Percentiles rank a stretch among this genome's conserved stretches.
Evolutionary conservation across 1,140 invertebrate genomes (phyloP).

Genomic region (Nymphalis io): DNA sequence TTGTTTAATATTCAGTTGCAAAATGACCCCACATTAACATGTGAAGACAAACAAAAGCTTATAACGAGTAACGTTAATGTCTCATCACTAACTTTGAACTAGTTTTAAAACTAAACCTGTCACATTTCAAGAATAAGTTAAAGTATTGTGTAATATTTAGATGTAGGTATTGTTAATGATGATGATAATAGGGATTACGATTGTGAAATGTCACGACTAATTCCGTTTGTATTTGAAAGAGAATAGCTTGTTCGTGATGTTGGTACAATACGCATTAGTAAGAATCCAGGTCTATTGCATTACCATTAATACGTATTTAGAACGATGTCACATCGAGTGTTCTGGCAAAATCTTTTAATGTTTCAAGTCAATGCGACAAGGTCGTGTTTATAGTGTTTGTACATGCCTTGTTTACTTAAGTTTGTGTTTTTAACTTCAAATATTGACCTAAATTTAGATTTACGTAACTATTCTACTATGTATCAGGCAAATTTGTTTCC

Average conservation of each 20-base stretch:
- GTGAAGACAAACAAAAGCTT: too few species aligned
- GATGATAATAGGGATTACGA: background rate
- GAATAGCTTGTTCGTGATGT: conserved; percentile 5
- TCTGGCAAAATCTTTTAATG: background rate
- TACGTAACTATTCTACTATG: too few species aligned
- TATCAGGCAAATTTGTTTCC: too few species aligned
- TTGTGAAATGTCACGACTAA: conserved; percentile 1
- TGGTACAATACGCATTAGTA: background rate
- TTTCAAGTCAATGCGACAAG: background rate
- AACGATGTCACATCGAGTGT: background rate
- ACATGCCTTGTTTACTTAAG: background rate
- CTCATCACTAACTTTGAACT: too few species aligned
- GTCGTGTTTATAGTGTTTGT: background rate
- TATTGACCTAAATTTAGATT: too few species aligned
- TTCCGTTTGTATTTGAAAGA: background rate
- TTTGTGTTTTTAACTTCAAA: background rate
- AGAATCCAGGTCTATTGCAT: background rate
- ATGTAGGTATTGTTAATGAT: background rate
- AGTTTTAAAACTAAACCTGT: too few species aligned
- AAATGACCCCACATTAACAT: too few species aligned
- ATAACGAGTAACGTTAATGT: too few species aligned
- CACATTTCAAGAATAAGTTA: too few species aligned
- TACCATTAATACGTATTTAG: background rate
- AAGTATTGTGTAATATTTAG: background rate
- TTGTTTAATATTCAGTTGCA: too few species aligned